A percentile compares a stretch with the other conserved stretches of the same genome.
Evolutionary conservation across 2,888 invertebrate genomes (phyloP).

Genomic region (Trissolcus brochymenae): DNA sequence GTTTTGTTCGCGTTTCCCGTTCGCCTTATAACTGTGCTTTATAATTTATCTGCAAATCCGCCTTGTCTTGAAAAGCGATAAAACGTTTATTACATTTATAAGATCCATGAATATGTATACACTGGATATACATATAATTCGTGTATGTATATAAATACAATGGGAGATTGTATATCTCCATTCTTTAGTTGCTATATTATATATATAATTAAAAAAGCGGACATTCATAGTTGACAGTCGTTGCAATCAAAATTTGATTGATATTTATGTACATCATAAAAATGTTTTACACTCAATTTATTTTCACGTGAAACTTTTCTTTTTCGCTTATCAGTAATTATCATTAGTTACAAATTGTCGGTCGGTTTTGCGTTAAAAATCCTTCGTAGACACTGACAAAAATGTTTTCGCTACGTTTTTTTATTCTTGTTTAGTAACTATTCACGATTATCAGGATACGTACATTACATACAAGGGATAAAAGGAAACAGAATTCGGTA

Average conservation of each 20-base stretch:
- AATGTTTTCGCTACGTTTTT: constrained; percentile 41
- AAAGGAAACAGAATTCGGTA: constrained; percentile 50
- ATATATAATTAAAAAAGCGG: constrained; percentile 67
- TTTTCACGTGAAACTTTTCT: constrained; percentile 19
- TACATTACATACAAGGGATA: constrained; percentile 63
- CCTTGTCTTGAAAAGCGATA: constrained; percentile 66
- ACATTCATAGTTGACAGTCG: constrained; percentile 60
- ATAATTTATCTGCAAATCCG: constrained; percentile 33
- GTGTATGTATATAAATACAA: constrained; percentile 66
- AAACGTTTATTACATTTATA: constrained; percentile 71
- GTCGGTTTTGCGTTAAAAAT: constrained; percentile 35
- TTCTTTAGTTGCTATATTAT: constrained; percentile 49
- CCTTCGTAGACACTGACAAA: constrained; percentile 33
- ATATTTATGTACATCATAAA: constrained; percentile 53
- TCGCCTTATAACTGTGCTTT: constrained; percentile 52
- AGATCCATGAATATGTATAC: constrained; percentile 61
- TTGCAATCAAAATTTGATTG: constrained; percentile 46
- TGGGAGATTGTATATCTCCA: constrained; percentile 59
- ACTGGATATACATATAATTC: constrained; percentile 50
- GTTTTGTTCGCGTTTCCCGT: constrained; percentile 47
- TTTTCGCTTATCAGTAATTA: constrained; percentile 4
- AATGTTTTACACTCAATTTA: constrained; percentile 56
- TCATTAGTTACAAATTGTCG: constrained; percentile 28
- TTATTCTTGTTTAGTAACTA: constrained; percentile 24
- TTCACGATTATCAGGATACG: constrained; percentile 52